Base-by-base conservation (phyloP, 2,888 invertebrate species). In the Dynastes maya region DNA sequence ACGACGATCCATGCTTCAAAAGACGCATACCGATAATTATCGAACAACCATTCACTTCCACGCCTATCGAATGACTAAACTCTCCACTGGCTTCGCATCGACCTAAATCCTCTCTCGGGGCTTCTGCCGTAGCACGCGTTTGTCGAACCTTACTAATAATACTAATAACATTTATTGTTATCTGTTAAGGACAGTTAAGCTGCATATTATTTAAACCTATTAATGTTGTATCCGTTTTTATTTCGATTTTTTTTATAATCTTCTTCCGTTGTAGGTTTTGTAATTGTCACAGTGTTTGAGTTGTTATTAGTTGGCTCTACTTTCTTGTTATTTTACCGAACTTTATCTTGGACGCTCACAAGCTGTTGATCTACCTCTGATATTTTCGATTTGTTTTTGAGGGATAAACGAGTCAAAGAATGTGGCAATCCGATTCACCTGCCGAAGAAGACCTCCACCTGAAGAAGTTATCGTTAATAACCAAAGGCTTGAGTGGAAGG, bases 331-430 rank as follows among this genome's bases (percentile, higher is more conserved):
- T 76, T 70, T 65, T 81, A 76, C 55, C 84, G 83, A 32, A 88
- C 80, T 82, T 85, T 84, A 71, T 86, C 84, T 81, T 87, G 84
- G 76, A 88, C 68, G 64, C 85, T 80, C 2, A 83, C 81, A 27
- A 88, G 81, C 49, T 87, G 83, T 79, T 87, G 85, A 79, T 88
- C 86, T 40, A 87, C 83, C 83, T 87, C 86, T 9, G 77, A 64
- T 16, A 86, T 82, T 83, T 87, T 87, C 22, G 81, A 79, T 81
- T 86, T 86, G 70, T 84, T 88, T 80, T 85, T 85, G 16, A 83
- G 58, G 65, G 85, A 16, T 16, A 16, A 16, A 16, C 16, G 16
- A 16, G 16, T 16, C 16, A 16, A 16, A 16, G 16, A 16, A 16
- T 16, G 16, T 16, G 16, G 16, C 16, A 16, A 16, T 16, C 16